A percentile compares a stretch with the other conserved stretches of the same genome.
Conservation (phyloP, 2,113 vertebrate species). For the Oreotragus oreotragus region DNA sequence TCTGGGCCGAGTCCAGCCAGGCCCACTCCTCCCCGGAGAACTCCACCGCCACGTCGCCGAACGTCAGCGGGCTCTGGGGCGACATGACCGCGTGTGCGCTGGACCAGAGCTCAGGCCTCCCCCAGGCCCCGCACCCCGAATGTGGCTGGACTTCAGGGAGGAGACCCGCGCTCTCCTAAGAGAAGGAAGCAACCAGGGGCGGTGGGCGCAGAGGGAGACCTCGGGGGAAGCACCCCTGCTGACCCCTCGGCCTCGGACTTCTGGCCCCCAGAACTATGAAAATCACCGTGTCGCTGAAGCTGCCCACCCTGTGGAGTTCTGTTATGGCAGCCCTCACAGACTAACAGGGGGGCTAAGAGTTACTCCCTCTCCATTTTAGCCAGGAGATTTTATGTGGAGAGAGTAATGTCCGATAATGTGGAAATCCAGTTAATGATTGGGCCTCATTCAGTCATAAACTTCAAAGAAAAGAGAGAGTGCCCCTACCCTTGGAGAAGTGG, state of each 20-base stretch:
- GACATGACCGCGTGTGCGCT: background rate
- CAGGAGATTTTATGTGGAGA: background rate
- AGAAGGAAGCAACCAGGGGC: too few species aligned
- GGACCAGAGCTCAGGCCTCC: background rate
- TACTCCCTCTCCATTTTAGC: background rate
- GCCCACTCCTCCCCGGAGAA: constrained; percentile 68
- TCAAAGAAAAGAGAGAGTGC: background rate
- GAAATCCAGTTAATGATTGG: background rate
- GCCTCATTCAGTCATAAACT: background rate
- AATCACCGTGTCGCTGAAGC: too few species aligned
- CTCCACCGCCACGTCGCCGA: constrained; percentile 55
- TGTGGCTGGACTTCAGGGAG: background rate
- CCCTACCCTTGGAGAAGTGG: background rate
- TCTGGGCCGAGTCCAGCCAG: constrained; percentile 18
- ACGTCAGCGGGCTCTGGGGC: constrained; percentile 53
- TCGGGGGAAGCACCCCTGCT: rapidly evolving
- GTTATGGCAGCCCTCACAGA: background rate
- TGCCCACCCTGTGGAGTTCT: too few species aligned
- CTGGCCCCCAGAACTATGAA: background rate
- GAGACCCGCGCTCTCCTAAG: rapidly evolving
- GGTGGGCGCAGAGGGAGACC: background rate
- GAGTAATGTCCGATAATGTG: background rate
- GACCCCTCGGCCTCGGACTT: background rate
- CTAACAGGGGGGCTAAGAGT: rapidly evolving
- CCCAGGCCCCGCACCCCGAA: rapidly evolving